A percentile compares a stretch with the other conserved stretches of the same genome.
Evolutionary conservation across 2,888 invertebrate species (phyloP).

Genomic region (Toxonevra muliebris): DNA sequence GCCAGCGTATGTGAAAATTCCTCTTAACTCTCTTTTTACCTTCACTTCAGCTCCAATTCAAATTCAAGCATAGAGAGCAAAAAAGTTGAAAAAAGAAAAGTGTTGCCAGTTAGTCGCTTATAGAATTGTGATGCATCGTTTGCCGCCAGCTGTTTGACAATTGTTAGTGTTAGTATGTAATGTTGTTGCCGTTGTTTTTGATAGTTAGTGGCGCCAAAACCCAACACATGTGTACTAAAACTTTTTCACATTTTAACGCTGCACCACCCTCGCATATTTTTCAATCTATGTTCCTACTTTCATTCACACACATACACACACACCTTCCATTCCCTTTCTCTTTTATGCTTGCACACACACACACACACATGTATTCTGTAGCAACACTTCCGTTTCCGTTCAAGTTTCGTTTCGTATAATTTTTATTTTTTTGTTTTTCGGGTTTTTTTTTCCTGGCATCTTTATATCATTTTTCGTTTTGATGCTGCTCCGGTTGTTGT

Average conservation of each 20-base stretch:
- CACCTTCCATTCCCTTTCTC: constrained; percentile 2
- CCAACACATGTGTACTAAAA: constrained; percentile 52
- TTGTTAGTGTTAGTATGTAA: background rate
- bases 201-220: constrained; percentile 45
- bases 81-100: too few relatives aligned
- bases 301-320: constrained; percentile 20
- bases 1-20: too few relatives aligned
- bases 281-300: too few relatives aligned
- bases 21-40: too few relatives aligned
- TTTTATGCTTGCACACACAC: constrained; percentile 21
- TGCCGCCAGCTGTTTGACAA: constrained; percentile 7
- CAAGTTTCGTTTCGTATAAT: constrained; percentile 32
- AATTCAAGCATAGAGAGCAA: background rate
- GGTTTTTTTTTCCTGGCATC: background rate
- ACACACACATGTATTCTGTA: background rate
- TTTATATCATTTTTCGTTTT: constrained; percentile 12
- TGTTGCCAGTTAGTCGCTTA: background rate
- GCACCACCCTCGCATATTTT: too few relatives aligned
- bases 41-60: too few relatives aligned
- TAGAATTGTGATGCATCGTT: background rate
- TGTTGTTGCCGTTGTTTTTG: background rate
- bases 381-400: constrained; percentile 57
- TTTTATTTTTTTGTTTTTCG: background rate
- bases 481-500: too few relatives aligned
- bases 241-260: constrained; percentile 41